Base-by-base conservation (phyloP, 2,797 vertebrate genomes). In the Corythornis leucogaster region DNA sequence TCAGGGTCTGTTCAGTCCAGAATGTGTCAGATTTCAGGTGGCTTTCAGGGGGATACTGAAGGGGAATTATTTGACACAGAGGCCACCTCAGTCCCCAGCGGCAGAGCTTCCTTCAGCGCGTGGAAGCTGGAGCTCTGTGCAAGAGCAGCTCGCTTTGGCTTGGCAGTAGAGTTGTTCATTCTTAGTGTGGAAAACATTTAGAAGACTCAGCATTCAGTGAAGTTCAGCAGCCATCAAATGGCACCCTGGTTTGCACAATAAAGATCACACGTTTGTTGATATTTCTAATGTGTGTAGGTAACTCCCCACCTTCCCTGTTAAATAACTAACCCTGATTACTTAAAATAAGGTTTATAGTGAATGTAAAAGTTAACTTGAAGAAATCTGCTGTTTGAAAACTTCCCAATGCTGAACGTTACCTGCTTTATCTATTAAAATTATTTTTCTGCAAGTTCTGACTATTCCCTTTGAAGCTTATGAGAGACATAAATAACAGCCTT, bases 391-490 rank as follows among this genome's bases (percentile, higher is more conserved):
- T 76, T 58, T 77, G 73, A 89, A 90, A 81, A 54, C 38, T 38
- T 84, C 50, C 57, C n/a, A n/a, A 12, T 43, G 78, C 46, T 2
- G 6, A 88, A 79, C 19, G 59, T 81, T 95, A 81, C 53, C 42
- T 73, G 63, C 51, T 76, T 81, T 92, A 63, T 33, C 45, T 94
- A 9, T 93, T 85, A 51, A 42, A 87, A 71, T 63, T 30, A 76
- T 76, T 85, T 80, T 92, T 43, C 69, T 94, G 15, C 35, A 54
- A 51, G 55, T 91, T 92, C 75, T 74, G 64, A 80, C 50, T 31
- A 40, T 73, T 95, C 59, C 73, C 85, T 93, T 95, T 94, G 91
- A 95, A 85, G 79, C 82, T 82, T 94, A 87, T 77, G 79, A 93
- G 61, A 61, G 80, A 82, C 59, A 80, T 89, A 94, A 94, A 92